Conservation (phyloP, 2,113 vertebrate genomes). For the Condylura cristata region DNA sequence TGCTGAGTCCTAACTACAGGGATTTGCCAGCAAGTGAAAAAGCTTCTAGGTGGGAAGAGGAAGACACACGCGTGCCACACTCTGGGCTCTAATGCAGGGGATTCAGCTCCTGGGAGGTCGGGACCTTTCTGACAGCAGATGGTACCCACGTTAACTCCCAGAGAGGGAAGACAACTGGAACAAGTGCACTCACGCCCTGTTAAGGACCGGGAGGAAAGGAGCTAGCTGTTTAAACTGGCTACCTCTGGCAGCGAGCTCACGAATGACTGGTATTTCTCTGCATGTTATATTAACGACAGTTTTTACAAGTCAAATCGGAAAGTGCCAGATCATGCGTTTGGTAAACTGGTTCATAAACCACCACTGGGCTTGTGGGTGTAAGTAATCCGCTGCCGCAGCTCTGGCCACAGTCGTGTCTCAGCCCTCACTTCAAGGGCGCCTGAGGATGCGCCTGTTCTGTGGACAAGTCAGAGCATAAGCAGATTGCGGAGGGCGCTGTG, state of each 20-base stretch:
- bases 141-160: neutral
- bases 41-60: neutral
- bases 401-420: neutral
- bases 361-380: neutral
- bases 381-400: neutral
- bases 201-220: neutral
- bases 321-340: neutral
- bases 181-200: neutral
- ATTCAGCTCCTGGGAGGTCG: neutral
- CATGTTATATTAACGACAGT: neutral
- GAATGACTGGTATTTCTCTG: slow-evolving; percentile 19
- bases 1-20: neutral
- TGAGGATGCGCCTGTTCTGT: neutral
- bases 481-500: slow-evolving; percentile 36
- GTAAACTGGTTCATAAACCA: neutral
- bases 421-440: neutral
- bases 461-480: neutral
- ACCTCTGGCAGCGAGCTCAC: neutral
- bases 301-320: neutral
- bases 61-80: neutral
- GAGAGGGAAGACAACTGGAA: too few relatives aligned
- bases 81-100: neutral
- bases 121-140: neutral
- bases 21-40: slow-evolving; percentile 2
- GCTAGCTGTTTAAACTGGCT: neutral